phyloP scores from a whole-genome alignment of 1,140 invertebrate species.

The Kradibia gibbosae region DNA sequence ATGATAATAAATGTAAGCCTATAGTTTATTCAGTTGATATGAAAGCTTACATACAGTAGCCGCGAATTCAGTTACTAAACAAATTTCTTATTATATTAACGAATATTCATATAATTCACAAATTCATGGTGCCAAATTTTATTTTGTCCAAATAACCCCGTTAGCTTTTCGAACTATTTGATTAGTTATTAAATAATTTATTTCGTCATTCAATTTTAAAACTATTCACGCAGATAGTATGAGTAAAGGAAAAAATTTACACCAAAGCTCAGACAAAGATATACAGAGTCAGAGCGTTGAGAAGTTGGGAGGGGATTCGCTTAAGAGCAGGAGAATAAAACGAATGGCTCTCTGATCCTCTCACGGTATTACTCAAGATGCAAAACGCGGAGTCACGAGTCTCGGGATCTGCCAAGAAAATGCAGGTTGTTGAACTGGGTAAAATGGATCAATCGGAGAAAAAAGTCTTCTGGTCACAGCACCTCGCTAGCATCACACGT shows the following conservation, averaged over 20 bases:
- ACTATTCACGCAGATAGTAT: not conserved
- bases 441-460: not conserved
- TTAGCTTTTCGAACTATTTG: no score
- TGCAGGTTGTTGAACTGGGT: not conserved
- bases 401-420: not conserved
- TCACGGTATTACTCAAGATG: not conserved
- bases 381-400: not conserved
- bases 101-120: no score
- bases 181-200: no score
- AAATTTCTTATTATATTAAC: no score
- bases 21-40: not conserved
- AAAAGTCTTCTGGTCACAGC: constrained; percentile 59
- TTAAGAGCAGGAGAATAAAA: constrained; percentile 26
- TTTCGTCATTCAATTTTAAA: no score
- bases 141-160: no score
- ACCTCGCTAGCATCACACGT: constrained; percentile 56
- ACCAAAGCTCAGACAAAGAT: not conserved
- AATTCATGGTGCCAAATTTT: no score
- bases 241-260: not conserved
- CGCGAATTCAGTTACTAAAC: not conserved
- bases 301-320: not conserved
- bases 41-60: not conserved
- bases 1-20: not conserved
- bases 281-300: not conserved
- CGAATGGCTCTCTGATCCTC: not conserved